Conservation (phyloP, 2,797 vertebrate genomes). For the Tangara arthus region DNA sequence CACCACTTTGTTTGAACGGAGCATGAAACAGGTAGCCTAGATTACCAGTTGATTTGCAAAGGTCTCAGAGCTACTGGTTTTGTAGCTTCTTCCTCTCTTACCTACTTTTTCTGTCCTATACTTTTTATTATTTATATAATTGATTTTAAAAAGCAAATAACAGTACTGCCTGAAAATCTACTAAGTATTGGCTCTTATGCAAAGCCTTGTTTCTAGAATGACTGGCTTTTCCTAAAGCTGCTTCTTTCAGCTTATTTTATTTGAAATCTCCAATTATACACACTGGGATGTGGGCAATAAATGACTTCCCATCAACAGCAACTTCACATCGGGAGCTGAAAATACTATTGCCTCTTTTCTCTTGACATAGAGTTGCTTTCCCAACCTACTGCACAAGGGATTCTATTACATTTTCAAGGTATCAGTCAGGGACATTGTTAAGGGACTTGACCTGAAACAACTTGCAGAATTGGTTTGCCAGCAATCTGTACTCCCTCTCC, state of each 20-base stretch:
- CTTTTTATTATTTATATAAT: background rate
- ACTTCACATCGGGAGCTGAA: background rate
- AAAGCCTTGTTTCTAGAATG: background rate
- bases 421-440: background rate
- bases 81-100: background rate
- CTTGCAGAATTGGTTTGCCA: background rate
- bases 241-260: background rate
- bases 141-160: background rate
- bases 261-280: background rate
- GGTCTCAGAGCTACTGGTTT: background rate
- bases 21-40: background rate
- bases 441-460: background rate
- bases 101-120: background rate
- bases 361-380: background rate
- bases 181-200: background rate
- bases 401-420: background rate
- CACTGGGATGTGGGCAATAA: background rate
- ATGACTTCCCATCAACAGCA: background rate
- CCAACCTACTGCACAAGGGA: background rate
- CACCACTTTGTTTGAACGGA: background rate
- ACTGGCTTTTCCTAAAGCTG: background rate
- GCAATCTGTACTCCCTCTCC: background rate
- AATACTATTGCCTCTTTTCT: background rate
- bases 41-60: background rate
- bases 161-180: background rate